These are phyloP conservation scores for Acropternis orthonyx DNA, from an alignment of 2,797 vertebrate genomes.

Conservation along the genomic window DNA sequence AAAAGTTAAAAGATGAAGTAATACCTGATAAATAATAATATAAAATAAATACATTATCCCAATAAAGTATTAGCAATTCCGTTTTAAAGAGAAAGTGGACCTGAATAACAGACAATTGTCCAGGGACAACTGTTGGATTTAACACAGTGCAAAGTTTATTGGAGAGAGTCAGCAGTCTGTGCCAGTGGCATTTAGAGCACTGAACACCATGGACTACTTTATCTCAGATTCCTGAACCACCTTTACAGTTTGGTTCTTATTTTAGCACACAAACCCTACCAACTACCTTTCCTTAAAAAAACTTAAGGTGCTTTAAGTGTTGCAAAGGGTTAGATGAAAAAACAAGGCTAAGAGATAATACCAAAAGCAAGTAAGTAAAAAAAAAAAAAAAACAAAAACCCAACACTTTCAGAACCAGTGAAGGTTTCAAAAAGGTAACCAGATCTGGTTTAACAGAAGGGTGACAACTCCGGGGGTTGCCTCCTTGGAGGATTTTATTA, in stretches of 20 bases:
- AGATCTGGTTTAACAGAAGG: neutral
- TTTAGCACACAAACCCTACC: neutral
- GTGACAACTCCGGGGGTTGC: neutral
- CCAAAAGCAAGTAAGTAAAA: neutral
- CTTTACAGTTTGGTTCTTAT: neutral
- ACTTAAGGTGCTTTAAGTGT: neutral
- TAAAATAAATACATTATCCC: neutral
- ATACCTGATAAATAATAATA: neutral
- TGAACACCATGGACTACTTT: neutral
- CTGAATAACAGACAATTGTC: neutral
- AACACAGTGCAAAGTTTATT: neutral
- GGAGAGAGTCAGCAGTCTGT: neutral
- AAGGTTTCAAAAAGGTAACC: neutral
- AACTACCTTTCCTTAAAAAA: neutral
- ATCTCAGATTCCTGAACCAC: neutral
- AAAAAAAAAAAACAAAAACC: fast-evolving
- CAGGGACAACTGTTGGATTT: neutral
- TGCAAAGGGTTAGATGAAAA: neutral
- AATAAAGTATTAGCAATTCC: neutral
- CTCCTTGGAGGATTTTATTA: neutral
- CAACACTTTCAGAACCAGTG: neutral
- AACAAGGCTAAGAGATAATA: neutral
- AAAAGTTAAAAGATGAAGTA: neutral
- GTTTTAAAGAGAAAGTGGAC: neutral
- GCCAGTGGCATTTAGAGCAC: neutral